Base-by-base conservation (phyloP, 2,797 vertebrate genomes). In the Limnodromus scolopaceus region DNA sequence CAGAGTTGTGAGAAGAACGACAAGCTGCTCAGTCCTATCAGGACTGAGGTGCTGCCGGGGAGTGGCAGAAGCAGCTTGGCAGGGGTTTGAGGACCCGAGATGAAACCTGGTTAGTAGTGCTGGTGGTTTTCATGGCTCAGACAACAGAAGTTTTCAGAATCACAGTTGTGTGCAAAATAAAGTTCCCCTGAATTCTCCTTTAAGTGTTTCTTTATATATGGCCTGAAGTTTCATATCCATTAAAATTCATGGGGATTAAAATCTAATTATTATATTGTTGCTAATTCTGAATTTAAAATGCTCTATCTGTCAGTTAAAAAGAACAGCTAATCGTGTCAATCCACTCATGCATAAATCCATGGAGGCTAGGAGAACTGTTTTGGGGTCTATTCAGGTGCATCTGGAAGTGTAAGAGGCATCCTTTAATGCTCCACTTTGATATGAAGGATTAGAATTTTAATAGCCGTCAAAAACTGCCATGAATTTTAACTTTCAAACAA, bases 201-300 rank as follows among this genome's bases (percentile, higher is more conserved):
- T 61, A 65, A 60, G 19, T 66, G 11, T 46, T 88, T 84, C 45
- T 53, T 88, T 48, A 32, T 24, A 43, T 34, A 27, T 46, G 6
- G 22, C 34, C 34, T 72, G 46, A 86, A 88, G 32, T 89, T 82
- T 90, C 38, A 38, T 55, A 66, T 30, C 30, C 28, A 63, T 48
- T 86, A 66, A 93, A 81, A 94, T 79, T 90, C 48, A 41, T 3
- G 1, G 18, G 58, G 16, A 76, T 93, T 53, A 81, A 92, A 92
- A 70, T 41, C 46, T 94, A 81, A 81, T 88, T 63, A 76, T 72
- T 84, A 9, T 30, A 79, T 55, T 95, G 46, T 78, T 92, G 34
- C 3, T 78, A 76, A 82, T 86, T 90, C 83, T 72, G 61, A 79
- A 63, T 93, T 92, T 58, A 51, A 92, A 89, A 86, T 61, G 25